Base-by-base conservation (phyloP, 2,113 vertebrate genomes). In the Chunga burmeisteri region DNA sequence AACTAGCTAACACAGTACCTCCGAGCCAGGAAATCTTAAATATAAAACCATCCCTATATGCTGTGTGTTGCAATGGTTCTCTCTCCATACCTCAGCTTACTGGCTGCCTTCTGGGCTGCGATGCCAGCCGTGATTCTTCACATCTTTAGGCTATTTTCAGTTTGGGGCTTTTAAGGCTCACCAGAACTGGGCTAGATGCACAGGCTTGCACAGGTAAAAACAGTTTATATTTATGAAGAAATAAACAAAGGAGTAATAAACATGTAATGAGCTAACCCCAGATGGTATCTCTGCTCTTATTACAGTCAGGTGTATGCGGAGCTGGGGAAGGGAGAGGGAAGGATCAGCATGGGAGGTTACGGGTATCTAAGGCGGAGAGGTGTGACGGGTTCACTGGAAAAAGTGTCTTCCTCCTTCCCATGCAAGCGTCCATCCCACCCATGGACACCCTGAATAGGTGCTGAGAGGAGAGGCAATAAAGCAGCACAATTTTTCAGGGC, bases 181-280 rank as follows among this genome's bases (percentile, higher is more conserved):
- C 77, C 90, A 95, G 79, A 94, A 55, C 67, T 73, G 50, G 75
- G 58, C 49, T 90, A 38, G 84, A 71, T 70, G 49, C 55, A 71
- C 91, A 82, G 63, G 62, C 93, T 91, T 53, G 32, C 67, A 34
- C 84, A 93, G 67, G 95, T 93, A 97, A 72, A 91, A 94, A 77
- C 81, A 84, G 84, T 91, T 97, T 95, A 87, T 87, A 89, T 96
- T 96, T 96, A 81, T 70, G 71, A 83, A 94, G 87, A 93, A 96
- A 81, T 97, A 96, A 96, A 96, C 85, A 96, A 93, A 85, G 66
- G 71, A 82, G 67, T 85, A 97, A 96, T 95, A 97, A 96, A 95
- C 91, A 93, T 62, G 84, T 93, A 95, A 96, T 67, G 87, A 87
- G 74, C 95, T 94, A 96, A 96, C 87, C 96, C 87, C 81, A 97